phyloP scores from a whole-genome alignment of 2,113 vertebrate genomes.

The Thinocorus orbignyianus region DNA sequence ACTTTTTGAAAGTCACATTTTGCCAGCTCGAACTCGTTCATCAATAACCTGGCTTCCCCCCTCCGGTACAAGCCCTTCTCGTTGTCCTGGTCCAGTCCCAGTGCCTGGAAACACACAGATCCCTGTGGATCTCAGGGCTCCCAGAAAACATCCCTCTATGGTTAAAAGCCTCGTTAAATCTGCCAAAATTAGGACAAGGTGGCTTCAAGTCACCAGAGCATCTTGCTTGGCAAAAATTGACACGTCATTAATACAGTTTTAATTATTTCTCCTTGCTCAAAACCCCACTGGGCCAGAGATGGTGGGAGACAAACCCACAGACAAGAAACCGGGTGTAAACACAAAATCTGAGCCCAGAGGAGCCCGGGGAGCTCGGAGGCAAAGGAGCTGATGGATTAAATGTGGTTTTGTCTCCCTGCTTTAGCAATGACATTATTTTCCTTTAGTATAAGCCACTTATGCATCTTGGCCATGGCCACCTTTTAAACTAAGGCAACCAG shows the following conservation, averaged over 20 bases:
- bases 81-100: conserved; percentile 86
- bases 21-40: conserved; percentile 90
- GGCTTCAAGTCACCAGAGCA: background rate
- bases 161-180: background rate
- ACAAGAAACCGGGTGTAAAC: background rate
- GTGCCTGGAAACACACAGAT: conserved; percentile 75
- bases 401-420: background rate
- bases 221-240: background rate
- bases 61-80: conserved; percentile 94
- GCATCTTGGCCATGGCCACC: background rate
- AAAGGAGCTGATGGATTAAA: background rate
- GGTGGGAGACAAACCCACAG: background rate
- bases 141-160: background rate
- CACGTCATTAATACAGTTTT: background rate
- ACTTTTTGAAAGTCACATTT: conserved; percentile 89
- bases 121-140: background rate
- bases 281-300: background rate
- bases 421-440: background rate
- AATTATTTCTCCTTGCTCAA: background rate
- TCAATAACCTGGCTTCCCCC: conserved; percentile 86
- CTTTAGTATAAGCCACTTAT: background rate
- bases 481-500: background rate
- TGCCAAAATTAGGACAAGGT: background rate
- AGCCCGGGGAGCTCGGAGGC: background rate
- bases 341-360: background rate